Evolutionary conservation across 2,797 vertebrate species (phyloP).

Genomic region (Lophius americanus): DNA sequence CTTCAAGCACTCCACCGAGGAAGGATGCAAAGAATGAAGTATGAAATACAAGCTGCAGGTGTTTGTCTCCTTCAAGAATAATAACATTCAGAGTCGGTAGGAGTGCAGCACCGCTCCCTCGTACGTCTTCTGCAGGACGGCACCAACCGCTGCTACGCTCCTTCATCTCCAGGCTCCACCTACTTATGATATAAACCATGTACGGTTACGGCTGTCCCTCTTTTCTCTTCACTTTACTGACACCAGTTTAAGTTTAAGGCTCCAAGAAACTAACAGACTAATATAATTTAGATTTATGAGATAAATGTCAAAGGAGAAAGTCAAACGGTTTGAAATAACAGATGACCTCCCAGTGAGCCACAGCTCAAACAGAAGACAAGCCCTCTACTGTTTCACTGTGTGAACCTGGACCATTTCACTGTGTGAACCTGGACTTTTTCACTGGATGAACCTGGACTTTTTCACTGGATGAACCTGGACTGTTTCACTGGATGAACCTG

Average conservation of each 20-base stretch:
- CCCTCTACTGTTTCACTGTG: neutral
- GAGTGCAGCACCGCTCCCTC: slow-evolving; percentile 1
- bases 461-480: too few relatives aligned
- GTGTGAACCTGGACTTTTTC: too few relatives aligned
- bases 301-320: neutral
- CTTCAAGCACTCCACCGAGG: slow-evolving; percentile 21
- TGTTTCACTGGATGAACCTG: too few relatives aligned
- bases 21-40: slow-evolving; percentile 10
- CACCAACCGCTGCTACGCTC: neutral
- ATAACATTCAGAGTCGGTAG: slow-evolving; percentile 32
- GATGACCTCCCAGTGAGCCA: neutral
- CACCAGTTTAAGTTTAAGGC: slow-evolving; percentile 11
- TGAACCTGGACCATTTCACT: too few relatives aligned
- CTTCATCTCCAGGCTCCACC: slow-evolving; percentile 11
- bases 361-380: neutral
- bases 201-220: neutral
- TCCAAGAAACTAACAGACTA: slow-evolving; percentile 11
- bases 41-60: slow-evolving; percentile 14
- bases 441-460: too few relatives aligned
- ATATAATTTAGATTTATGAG: slow-evolving; percentile 6
- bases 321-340: neutral
- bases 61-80: slow-evolving; percentile 17
- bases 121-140: slow-evolving; percentile 15
- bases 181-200: slow-evolving; percentile 16
- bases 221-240: neutral